phyloP scores from a whole-genome alignment of 2,113 vertebrate species.

The Candoia aspera region DNA sequence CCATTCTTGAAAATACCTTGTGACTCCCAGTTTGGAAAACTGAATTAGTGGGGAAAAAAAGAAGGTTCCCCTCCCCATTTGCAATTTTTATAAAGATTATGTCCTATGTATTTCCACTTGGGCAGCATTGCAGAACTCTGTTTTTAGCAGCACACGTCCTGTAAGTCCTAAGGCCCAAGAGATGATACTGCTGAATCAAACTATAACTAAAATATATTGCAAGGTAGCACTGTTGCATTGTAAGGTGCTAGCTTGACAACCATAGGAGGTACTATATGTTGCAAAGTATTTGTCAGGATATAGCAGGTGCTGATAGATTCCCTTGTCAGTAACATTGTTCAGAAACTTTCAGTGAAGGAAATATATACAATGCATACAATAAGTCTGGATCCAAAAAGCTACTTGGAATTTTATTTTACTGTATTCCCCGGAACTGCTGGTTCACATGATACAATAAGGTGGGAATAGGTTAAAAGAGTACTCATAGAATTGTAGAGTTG shows the following conservation, averaged over 20 bases:
- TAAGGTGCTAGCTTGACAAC: background rate
- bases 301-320: background rate
- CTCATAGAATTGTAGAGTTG: background rate
- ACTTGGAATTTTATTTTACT: background rate
- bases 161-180: background rate
- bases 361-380: background rate
- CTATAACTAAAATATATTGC: background rate
- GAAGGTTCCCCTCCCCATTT: background rate
- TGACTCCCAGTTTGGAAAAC: background rate
- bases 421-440: background rate
- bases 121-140: background rate
- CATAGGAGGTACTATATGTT: background rate
- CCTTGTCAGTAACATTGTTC: background rate
- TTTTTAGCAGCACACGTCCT: background rate
- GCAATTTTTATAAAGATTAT: background rate
- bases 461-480: background rate
- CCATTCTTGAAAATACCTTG: background rate
- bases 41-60: background rate
- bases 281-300: background rate
- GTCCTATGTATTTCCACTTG: background rate
- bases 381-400: background rate
- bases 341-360: background rate
- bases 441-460: background rate
- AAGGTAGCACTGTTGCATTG: background rate
- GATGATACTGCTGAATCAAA: background rate